Evolutionary conservation across 2,113 vertebrate species (phyloP).

Genomic region (Corythoichthys haematopterus): DNA sequence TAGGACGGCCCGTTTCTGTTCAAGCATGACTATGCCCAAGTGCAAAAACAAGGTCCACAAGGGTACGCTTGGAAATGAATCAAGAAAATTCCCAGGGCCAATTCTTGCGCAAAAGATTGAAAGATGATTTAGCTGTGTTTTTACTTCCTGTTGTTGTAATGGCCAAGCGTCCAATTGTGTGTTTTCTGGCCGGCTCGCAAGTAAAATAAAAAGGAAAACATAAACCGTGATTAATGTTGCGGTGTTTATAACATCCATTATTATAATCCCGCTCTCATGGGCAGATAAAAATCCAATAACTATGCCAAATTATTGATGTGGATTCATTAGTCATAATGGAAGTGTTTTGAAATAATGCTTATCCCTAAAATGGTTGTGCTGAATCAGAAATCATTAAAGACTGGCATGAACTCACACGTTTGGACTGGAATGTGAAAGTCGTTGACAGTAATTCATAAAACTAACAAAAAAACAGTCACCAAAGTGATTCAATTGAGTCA

Average conservation of each 20-base stretch:
- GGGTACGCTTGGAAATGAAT: neutral
- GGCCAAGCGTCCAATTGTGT: neutral
- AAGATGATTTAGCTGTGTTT: slow-evolving; percentile 4
- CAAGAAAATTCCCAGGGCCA: neutral
- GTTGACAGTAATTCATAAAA: slow-evolving; percentile 26
- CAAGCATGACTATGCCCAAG: neutral
- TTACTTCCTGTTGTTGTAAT: neutral
- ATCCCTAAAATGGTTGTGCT: slow-evolving; percentile 19
- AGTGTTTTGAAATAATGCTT: slow-evolving; percentile 12
- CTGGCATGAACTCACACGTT: slow-evolving; percentile 13
- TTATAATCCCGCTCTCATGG: slow-evolving; percentile 28
- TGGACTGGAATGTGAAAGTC: slow-evolving; percentile 20
- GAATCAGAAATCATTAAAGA: slow-evolving; percentile 26
- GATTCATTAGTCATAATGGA: slow-evolving; percentile 26
- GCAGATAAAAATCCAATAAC: slow-evolving; percentile 23
- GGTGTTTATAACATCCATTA: slow-evolving; percentile 19
- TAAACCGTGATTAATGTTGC: slow-evolving; percentile 21
- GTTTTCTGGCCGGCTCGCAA: neutral
- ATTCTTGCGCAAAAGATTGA: neutral
- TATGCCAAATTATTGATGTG: slow-evolving; percentile 29
- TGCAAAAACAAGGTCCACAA: neutral
- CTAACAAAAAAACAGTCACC: slow-evolving; percentile 31
- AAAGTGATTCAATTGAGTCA: slow-evolving; percentile 22
- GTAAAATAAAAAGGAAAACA: slow-evolving; percentile 27
- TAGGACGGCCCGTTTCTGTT: neutral